Percentiles rank a stretch among this genome's conserved stretches.
phyloP scores from a whole-genome alignment of 2,888 invertebrate genomes.

The Choristoneura rosaceana region DNA sequence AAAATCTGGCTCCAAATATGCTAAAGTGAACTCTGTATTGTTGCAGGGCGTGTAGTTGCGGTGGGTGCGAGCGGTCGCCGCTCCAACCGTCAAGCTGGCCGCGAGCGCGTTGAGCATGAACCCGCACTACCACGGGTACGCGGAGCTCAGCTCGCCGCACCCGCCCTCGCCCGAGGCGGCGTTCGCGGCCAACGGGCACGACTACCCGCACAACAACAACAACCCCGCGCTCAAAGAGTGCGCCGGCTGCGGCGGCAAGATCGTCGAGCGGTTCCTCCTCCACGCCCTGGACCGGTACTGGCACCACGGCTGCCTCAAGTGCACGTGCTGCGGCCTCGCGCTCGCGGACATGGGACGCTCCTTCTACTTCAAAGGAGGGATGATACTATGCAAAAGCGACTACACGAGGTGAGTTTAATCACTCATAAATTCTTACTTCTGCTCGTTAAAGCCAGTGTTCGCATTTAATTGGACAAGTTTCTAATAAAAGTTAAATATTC shows the following conservation, averaged over 20 bases:
- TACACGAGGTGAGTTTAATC: conserved; percentile 93
- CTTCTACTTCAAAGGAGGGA: conserved; percentile 96
- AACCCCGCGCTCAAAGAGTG: conserved; percentile 90
- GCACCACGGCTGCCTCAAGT: conserved; percentile 98
- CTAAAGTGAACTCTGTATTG: conserved; percentile 47
- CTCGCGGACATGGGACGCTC: conserved; percentile 96
- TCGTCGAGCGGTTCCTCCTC: conserved; percentile 95
- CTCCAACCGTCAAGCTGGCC: conserved; percentile 93
- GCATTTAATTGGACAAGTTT: conserved; percentile 41
- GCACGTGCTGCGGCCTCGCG: conserved; percentile 95
- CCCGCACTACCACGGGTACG: conserved; percentile 95
- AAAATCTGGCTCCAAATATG: not conserved
- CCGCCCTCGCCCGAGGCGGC: conserved; percentile 91
- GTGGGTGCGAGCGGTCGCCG: conserved; percentile 82
- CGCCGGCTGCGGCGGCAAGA: conserved; percentile 96
- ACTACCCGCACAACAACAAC: conserved; percentile 87
- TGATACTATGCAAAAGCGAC: conserved; percentile 98
- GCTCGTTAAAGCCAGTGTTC: conserved; percentile 29
- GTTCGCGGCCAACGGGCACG: conserved; percentile 87
- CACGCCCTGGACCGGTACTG: conserved; percentile 97
- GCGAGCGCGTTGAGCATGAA: conserved; percentile 95
- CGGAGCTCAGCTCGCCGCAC: conserved; percentile 92
- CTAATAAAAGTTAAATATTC: conserved; percentile 25
- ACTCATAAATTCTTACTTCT: conserved; percentile 4
- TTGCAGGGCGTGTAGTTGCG: conserved; percentile 83